Evolutionary conservation across 2,797 vertebrate species (phyloP).

Genomic region (Rhinoraja longicauda): DNA sequence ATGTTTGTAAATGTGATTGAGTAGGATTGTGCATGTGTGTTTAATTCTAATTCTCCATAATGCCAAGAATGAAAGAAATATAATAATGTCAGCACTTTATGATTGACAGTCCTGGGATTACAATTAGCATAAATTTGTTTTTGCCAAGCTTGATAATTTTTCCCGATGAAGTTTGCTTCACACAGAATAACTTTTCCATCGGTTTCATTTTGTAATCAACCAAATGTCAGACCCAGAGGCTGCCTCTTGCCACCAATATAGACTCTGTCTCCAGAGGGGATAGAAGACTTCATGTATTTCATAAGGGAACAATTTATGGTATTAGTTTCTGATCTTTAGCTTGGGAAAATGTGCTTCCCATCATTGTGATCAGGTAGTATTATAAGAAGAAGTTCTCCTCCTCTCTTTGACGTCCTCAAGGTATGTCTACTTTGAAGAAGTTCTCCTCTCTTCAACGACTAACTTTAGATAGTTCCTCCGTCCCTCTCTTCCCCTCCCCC

Average conservation of each 20-base stretch:
- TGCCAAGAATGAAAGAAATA: slow-evolving; percentile 3
- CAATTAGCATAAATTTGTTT: background rate
- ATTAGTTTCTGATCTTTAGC: slow-evolving; percentile 43
- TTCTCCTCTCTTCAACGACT: no score
- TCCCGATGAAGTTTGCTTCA: background rate
- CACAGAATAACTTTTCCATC: background rate
- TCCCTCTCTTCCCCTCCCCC: no score
- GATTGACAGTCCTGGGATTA: background rate
- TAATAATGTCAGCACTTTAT: background rate
- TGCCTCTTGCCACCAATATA: background rate
- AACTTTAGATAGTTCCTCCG: no score
- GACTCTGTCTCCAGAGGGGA: background rate
- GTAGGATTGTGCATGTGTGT: background rate
- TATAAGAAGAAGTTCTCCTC: no score
- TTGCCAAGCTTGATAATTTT: background rate
- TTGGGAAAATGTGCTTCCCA: background rate
- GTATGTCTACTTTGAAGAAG: no score
- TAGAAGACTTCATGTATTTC: no score
- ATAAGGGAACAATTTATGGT: slow-evolving; percentile 49
- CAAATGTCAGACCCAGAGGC: slow-evolving; percentile 8
- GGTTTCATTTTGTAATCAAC: background rate
- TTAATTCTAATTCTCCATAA: slow-evolving; percentile 14
- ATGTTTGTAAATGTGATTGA: no score
- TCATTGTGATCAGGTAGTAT: background rate
- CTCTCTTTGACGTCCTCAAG: no score